Base-by-base conservation (phyloP, 2,113 vertebrate genomes). In the Oceanites oceanicus region DNA sequence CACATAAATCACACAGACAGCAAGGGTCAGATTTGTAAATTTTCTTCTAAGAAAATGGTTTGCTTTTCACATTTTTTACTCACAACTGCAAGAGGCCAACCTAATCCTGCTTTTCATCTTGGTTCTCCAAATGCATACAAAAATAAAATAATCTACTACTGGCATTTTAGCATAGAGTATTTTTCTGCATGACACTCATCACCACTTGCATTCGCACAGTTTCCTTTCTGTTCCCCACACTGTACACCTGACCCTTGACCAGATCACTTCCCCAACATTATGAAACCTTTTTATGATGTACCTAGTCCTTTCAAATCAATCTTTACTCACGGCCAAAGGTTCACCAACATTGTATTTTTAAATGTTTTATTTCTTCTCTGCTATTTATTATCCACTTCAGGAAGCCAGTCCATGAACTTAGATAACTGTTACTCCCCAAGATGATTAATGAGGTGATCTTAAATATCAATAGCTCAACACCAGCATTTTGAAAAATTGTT, bases 391-490 rank as follows among this genome's bases (percentile, higher is more conserved):
- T 63, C 90, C 93, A 91, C 85, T 96, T 67, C 55, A 86, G 62
- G 94, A 96, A 97, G 91, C 55, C 50, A 97, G 90, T 50, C 92
- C 30, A 0, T 93, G 80, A 97, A 96, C 94, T 95, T 73, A 94
- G 94, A 96, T 97, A 97, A 96, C 94, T 81, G 94, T 97, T 97
- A 96, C 90, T 97, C 86, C 83, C 70, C 88, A 95, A 93, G 66
- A 94, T 98, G 97, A 98, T 97, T 97, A 98, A 98, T 96, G 95
- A 97, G 87, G 92, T 96, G 94, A 96, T 97, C 97, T 97, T 96
- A 91, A 97, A 95, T 96, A 98, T 92, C 96, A 97, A 90, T 92
- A 95, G 94, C 86, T 59, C 90, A 91, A 95, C 94, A 97, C 75
- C 52, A 97, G 92, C 66, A 78, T 97, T 97, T 92, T 92, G 84